These are phyloP conservation scores for Dryoscopus gambensis DNA, from an alignment of 2,113 vertebrate genomes.

Conservation along the genomic window DNA sequence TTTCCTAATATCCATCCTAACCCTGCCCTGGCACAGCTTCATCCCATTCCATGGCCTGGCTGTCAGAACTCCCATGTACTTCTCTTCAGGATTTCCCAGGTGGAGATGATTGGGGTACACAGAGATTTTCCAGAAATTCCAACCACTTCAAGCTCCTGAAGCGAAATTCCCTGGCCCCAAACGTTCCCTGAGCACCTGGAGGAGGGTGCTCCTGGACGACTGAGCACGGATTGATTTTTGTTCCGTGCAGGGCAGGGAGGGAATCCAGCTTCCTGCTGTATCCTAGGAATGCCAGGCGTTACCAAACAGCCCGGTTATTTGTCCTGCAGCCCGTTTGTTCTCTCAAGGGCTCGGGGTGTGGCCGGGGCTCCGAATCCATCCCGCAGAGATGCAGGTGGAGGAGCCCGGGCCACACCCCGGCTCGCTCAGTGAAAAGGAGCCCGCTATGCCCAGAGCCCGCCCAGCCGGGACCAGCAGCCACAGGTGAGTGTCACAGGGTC, in stretches of 20 bases:
- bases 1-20: neutral
- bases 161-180: neutral
- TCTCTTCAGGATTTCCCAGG: neutral
- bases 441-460: neutral
- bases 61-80: neutral
- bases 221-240: neutral
- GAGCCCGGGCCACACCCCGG: neutral
- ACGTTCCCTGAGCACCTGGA: neutral
- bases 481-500: neutral
- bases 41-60: neutral
- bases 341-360: neutral
- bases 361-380: neutral
- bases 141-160: neutral
- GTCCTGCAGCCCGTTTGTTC: neutral
- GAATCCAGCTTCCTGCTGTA: neutral
- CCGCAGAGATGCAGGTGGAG: neutral
- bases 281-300: neutral
- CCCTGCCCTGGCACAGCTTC: neutral
- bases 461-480: neutral
- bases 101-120: neutral
- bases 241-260: neutral
- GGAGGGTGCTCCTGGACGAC: neutral
- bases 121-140: neutral
- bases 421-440: conserved; percentile 18
- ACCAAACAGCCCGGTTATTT: neutral